These are phyloP conservation scores for Antennarius striatus DNA, from an alignment of 2,113 vertebrate species.

Conservation along the genomic window DNA sequence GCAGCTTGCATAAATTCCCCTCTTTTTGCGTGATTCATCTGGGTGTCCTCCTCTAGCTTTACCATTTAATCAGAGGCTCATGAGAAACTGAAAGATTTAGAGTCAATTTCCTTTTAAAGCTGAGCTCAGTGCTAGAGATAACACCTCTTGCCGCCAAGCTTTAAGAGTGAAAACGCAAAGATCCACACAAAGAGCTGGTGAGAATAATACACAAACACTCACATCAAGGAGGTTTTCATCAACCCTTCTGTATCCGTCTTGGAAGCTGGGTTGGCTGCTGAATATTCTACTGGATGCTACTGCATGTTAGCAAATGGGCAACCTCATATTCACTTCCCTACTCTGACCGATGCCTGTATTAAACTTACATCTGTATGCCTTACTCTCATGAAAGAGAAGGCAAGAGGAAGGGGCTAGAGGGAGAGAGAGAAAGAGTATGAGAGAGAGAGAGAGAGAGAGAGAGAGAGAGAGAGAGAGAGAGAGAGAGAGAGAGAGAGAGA, in stretches of 20 bases:
- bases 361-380: conserved; percentile 74
- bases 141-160: conserved; percentile 49
- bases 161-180: conserved; percentile 49
- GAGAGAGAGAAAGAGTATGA: conserved; percentile 12
- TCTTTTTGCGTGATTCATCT: conserved; percentile 36
- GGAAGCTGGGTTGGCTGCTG: conserved; percentile 40
- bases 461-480: conserved; percentile 40
- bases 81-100: conserved; percentile 43
- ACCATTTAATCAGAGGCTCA: conserved; percentile 44
- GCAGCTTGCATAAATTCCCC: background rate
- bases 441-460: conserved; percentile 28
- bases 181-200: conserved; percentile 57
- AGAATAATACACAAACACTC: conserved; percentile 33
- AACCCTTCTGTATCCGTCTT: conserved; percentile 35
- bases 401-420: conserved; percentile 25
- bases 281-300: conserved; percentile 37
- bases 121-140: conserved; percentile 47
- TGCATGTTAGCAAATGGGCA: conserved; percentile 43
- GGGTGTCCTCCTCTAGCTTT: conserved; percentile 30
- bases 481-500: too few relatives aligned
- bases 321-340: conserved; percentile 52
- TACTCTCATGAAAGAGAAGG: conserved; percentile 49
- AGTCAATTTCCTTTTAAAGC: conserved; percentile 62
- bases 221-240: conserved; percentile 57
- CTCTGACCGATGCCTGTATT: conserved; percentile 63